phyloP scores from a whole-genome alignment of 2,113 vertebrate species.

The Struthio camelus region DNA sequence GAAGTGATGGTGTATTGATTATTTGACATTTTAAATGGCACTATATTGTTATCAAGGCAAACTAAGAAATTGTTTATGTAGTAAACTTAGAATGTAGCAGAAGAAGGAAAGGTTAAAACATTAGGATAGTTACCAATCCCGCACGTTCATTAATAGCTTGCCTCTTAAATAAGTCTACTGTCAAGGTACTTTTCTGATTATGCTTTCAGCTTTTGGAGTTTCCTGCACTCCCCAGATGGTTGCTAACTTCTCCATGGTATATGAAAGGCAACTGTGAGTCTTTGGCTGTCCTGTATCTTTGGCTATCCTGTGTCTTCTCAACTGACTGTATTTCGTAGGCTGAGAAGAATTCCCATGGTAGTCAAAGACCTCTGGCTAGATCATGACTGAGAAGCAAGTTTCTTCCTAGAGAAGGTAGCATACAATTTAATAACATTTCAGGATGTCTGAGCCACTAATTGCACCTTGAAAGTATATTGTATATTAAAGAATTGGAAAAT shows the following conservation, averaged over 20 bases:
- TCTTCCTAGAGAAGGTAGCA: not conserved
- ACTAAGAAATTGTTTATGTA: not conserved
- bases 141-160: not conserved
- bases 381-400: not conserved
- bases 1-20: not conserved
- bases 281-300: not conserved
- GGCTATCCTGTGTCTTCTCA: not conserved
- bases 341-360: not conserved
- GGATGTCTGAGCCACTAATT: not conserved
- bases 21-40: not conserved
- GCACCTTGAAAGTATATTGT: not conserved
- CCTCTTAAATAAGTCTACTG: not conserved
- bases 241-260: accelerated
- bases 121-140: not conserved
- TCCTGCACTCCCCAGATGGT: not conserved
- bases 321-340: not conserved
- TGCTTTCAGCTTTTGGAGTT: not conserved
- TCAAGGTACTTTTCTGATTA: not conserved
- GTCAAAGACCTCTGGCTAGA: not conserved
- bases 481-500: not conserved
- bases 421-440: not conserved
- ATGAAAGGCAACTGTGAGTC: not conserved
- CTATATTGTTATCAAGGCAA: not conserved
- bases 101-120: not conserved
- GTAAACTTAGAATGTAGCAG: not conserved